These are phyloP conservation scores for Lamproptera curius DNA, from an alignment of 2,888 invertebrate species.

Conservation along the genomic window DNA sequence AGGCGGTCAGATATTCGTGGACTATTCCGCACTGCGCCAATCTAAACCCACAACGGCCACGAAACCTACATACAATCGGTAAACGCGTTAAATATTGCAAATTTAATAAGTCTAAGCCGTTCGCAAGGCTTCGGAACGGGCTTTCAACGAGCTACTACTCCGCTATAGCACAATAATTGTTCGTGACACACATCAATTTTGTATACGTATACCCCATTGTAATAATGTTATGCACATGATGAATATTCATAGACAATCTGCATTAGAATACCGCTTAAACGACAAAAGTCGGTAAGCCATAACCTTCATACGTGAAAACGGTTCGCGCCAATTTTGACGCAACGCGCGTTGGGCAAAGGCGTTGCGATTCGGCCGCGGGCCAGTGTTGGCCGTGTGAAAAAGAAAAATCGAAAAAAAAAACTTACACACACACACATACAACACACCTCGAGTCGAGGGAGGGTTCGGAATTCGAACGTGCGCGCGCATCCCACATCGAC, in stretches of 20 bases:
- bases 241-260: background rate
- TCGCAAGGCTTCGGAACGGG: background rate
- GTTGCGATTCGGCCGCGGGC: background rate
- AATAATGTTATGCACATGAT: background rate
- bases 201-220: background rate
- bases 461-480: conserved; percentile 30
- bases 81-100: background rate
- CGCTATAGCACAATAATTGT: no score
- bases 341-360: conserved; percentile 17
- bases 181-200: background rate
- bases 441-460: background rate
- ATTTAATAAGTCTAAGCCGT: background rate
- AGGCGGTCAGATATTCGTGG: background rate
- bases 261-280: background rate
- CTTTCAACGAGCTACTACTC: no score
- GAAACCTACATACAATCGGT: background rate
- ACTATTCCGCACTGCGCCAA: background rate
- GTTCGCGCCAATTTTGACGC: conserved; percentile 15
- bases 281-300: background rate
- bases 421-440: no score
- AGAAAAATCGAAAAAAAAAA: conserved; percentile 19
- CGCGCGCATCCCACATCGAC: conserved; percentile 59
- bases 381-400: conserved; percentile 9
- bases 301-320: background rate
- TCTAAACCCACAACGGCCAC: no score